Evolutionary conservation across 2,797 vertebrate species (phyloP), one percentile per base, ranked within the genome.

Genomic region (Limosa lapponica): DNA sequence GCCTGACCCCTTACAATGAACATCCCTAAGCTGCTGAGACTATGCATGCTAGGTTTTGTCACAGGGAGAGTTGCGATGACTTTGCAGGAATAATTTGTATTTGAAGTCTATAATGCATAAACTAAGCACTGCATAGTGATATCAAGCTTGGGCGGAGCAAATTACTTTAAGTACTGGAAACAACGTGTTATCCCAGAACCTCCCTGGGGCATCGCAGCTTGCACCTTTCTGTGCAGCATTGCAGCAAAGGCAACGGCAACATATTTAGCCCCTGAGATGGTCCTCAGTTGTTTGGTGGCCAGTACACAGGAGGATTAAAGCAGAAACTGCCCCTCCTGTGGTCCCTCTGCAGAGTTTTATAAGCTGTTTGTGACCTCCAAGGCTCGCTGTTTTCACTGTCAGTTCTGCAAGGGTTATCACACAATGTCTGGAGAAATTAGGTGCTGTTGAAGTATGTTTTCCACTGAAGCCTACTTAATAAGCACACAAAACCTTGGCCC

Each of bases 171-270:
- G 13, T 27, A 37, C 4, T 46, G 27, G 37, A 61, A 87, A 57
- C 3, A 43, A n/a, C n/a, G 8, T 44, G 19, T 57, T 72, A 75
- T 16, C 18, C 19, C 41, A 81, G 46, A 65, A 19, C 48, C 25
- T 82, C 2, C 1, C 10, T 54, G 46, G 51, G 46, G 24, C 13
- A 57, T 55, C 19, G 37, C 49, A 37, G 16, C 7, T n/a, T 11
- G 1, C 39, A 49, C 27, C 25, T 71, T 77, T 83, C 41, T 28
- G 13, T 25, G 25, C 17, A 67, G 12, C 27, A 34, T 2, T 65
- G 34, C 28, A 10, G 10, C 0, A 5, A 73, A 74, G 34, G 27
- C 16, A 52, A 36, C 1, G 1, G 11, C 7, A 57, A 59, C 4
- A 11, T 28, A n/a, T 52, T 87, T n/a, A 64, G 36, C 10, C 34